Evolutionary conservation across 53 echinoderm and acorn worm species (phyloP), one percentile per base, ranked within the genome.

Genomic region (Mesocentrotus franciscanus): DNA sequence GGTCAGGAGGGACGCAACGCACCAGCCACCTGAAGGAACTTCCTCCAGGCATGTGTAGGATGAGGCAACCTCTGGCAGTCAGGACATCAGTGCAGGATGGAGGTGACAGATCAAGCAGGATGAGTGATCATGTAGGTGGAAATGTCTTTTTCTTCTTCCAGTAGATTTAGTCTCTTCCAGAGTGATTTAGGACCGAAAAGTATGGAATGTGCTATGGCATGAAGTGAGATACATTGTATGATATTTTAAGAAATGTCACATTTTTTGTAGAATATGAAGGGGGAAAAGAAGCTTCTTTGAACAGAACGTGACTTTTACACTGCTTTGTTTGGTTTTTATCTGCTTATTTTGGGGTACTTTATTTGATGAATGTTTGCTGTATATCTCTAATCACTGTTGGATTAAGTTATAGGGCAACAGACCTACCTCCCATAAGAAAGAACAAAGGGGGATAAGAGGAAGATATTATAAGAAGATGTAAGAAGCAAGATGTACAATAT

Each of bases 1-100:
- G 30, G 64, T 18, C 34, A 2, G 60, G 60, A 61, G 90, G 81
- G 29, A 12, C 74, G 55, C 93, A 93, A 36, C 93, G 93, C n/a
- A 93, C 93, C 56, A 93, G 76, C 42, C 93, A 93, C 58, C 93
- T 93, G 56, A 57, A 75, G 76, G 93, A 75, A 49, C 93, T 93
- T 6, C 93, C 93, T 20, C 93, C 93, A 26, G 93, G 93, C 33
- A 74, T 93, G 22, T 59, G 22, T n/a, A 72, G 93, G 93, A 12
- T 57, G 24, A 74, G 93, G 59, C 75, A 72, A 11, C 93, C 93
- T 27, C 59, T 93, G 27, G 59, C 68, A 61, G 92, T 39, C 18
- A 92, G 70, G 39, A 22, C 66, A 18, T 39, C 68, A 6, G 11
- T 22, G 56, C 90, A 90, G 90, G 90, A 90, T 60, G 92, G 62